Conservation (phyloP, 2,113 vertebrate genomes). For the Formicarius rufipectus region DNA sequence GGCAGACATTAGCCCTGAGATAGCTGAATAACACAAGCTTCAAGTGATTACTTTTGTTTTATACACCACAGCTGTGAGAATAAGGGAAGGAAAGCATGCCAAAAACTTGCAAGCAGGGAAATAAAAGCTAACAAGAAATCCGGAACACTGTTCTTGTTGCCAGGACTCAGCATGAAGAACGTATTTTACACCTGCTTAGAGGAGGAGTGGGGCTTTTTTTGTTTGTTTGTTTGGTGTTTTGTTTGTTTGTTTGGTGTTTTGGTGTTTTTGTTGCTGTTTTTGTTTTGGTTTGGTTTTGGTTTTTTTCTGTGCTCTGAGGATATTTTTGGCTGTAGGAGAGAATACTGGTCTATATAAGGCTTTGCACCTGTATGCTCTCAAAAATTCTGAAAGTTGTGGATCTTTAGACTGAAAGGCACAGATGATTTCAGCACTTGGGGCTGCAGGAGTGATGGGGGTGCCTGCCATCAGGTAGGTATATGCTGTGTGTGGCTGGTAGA, state of each 20-base stretch:
- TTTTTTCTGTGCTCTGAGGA: neutral
- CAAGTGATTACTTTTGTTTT: constrained; percentile 27
- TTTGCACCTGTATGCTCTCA: neutral
- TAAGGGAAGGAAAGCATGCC: neutral
- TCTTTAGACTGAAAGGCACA: neutral
- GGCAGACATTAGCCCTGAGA: neutral
- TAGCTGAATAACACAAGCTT: neutral
- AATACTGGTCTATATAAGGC: neutral
- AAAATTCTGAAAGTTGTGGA: neutral
- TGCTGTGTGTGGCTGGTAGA: neutral
- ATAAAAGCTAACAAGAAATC: neutral
- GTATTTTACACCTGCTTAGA: constrained; percentile 3
- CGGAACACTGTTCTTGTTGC: neutral
- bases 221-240: no score
- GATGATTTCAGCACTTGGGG: neutral
- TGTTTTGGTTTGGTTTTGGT: no score
- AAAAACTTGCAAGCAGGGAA: neutral
- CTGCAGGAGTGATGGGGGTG: neutral
- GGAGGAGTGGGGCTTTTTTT: neutral
- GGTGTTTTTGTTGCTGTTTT: no score
- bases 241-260: no score
- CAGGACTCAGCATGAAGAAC: neutral
- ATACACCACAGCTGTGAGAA: constrained; percentile 14
- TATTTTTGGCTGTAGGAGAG: neutral
- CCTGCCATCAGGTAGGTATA: neutral